A percentile compares a stretch with the other conserved stretches of the same genome.
Evolutionary conservation across 35 echinoderm and acorn worm species (phyloP).

Genomic region (Nesometra sesokonis): DNA sequence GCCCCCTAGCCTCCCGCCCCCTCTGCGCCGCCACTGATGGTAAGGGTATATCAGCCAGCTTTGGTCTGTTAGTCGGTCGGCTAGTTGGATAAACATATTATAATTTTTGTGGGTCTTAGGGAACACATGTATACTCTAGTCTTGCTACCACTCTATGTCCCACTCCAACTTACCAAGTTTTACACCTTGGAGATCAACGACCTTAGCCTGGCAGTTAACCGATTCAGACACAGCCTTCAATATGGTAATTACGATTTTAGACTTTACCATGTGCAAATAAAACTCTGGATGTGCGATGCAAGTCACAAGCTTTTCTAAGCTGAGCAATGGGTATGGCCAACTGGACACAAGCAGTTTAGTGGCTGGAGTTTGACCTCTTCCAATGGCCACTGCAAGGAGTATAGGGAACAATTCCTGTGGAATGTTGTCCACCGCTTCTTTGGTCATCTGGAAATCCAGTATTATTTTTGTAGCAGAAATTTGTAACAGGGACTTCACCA

Average conservation of each 20-base stretch:
- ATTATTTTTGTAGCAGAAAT: not conserved
- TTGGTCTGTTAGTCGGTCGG: too few species aligned
- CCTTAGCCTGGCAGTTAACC: not conserved
- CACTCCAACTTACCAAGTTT: not conserved
- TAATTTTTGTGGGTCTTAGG: too few species aligned
- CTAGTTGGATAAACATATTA: too few species aligned
- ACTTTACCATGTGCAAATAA: not conserved
- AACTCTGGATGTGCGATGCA: not conserved
- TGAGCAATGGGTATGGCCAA: not conserved
- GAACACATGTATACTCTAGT: too few species aligned
- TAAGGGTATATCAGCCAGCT: too few species aligned
- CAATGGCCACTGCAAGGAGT: not conserved
- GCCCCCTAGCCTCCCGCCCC: too few species aligned
- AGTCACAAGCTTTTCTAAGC: not conserved
- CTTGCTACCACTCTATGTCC: too few species aligned
- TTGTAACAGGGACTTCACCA: not conserved
- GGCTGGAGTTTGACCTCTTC: not conserved
- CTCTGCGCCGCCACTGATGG: too few species aligned
- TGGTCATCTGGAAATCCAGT: not conserved
- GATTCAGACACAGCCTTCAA: not conserved
- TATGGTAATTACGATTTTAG: not conserved
- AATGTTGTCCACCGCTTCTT: not conserved
- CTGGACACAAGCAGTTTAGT: not conserved
- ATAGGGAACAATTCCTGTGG: not conserved
- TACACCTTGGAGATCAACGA: not conserved